Evolutionary conservation across 2,113 vertebrate genomes (phyloP).

Genomic region (Indicator indicator): DNA sequence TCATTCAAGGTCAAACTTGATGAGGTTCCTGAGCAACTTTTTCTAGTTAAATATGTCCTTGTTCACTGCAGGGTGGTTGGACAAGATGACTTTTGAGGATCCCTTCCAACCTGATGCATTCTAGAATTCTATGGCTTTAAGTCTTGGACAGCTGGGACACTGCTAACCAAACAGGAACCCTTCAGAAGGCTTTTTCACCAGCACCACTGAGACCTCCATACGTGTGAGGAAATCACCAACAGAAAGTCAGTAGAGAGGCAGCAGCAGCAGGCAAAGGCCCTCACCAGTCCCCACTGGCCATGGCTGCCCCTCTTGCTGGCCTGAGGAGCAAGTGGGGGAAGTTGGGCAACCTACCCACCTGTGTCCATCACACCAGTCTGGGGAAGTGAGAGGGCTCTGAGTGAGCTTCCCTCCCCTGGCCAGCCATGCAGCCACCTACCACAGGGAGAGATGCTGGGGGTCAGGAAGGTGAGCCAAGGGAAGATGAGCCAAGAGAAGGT

Average conservation of each 20-base stretch:
- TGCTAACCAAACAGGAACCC: background rate
- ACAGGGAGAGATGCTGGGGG: background rate
- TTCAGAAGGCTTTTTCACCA: background rate
- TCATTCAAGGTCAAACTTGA: no score
- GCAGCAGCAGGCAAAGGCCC: background rate
- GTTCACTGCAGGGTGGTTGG: no score
- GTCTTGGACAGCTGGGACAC: background rate
- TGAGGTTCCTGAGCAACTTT: no score
- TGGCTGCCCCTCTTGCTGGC: background rate
- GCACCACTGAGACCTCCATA: background rate
- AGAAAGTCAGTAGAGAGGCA: background rate
- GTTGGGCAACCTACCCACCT: background rate
- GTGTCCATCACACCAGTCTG: rapidly evolving
- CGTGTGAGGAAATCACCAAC: rapidly evolving
- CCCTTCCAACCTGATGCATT: no score
- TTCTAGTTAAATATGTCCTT: no score
- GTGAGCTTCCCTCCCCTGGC: background rate
- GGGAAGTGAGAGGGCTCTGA: background rate
- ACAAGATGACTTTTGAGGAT: no score
- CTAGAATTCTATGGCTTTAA: background rate
- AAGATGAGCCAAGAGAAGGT: background rate
- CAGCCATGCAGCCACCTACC: background rate
- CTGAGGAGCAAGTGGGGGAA: rapidly evolving
- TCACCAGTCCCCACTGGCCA: background rate
- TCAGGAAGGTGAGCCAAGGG: background rate